phyloP scores from a whole-genome alignment of 2,113 vertebrate species.

The Lagopus leucura region DNA sequence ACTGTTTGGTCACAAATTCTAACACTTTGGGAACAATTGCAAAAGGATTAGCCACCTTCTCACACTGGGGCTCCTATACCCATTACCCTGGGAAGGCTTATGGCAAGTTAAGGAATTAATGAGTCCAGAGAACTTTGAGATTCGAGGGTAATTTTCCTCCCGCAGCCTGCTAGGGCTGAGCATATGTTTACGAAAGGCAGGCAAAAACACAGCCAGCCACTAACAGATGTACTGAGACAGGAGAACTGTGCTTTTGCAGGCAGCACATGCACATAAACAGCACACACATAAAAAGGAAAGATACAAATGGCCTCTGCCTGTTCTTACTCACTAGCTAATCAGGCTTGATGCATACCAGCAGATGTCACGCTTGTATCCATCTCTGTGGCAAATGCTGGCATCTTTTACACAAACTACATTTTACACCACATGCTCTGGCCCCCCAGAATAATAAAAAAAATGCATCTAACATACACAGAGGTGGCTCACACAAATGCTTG shows the following conservation, averaged over 20 bases:
- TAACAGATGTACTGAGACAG: not conserved
- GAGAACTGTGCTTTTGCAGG: not conserved
- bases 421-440: not conserved
- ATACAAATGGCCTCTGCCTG: not conserved
- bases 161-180: not conserved
- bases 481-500: not conserved
- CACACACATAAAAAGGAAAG: not conserved
- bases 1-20: not conserved
- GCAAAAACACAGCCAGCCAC: not conserved
- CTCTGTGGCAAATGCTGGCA: not conserved
- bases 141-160: not conserved
- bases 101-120: not conserved
- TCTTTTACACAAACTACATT: not conserved
- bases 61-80: not conserved
- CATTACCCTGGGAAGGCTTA: not conserved
- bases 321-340: not conserved
- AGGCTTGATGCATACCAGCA: not conserved
- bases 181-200: not conserved
- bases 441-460: not conserved
- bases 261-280: not conserved
- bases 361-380: not conserved
- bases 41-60: not conserved
- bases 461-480: fast-evolving
- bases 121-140: not conserved
- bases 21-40: not conserved